Evolutionary conservation across 2,797 vertebrate genomes (phyloP), one percentile per base, ranked within the genome.

Genomic region (Protosalanx chinensis): DNA sequence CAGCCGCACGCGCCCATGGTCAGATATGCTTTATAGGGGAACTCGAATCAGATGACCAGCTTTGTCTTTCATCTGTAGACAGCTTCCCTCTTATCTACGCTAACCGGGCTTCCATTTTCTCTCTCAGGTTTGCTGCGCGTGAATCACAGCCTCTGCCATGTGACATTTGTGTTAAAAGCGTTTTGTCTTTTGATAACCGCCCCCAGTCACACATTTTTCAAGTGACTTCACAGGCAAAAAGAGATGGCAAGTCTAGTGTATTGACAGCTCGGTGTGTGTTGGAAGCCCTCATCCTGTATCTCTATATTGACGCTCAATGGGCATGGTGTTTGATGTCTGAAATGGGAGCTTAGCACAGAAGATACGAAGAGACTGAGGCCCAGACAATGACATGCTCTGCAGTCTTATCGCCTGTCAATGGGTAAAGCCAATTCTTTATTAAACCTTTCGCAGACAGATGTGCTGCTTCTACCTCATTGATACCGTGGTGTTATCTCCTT

Each of bases 31-130:
- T 84, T 77, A 67, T 79, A 79, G 77, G 73, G 73, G 72, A 77
- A 85, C 84, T 87, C 83, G 75, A 77, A 88, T 88, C 84, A 85
- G 86, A 91, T 90, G 87, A 85, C 79, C 69, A 73, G 70, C 79
- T 67, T 72, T 77, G 76, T 80, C 78, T 75, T 83, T 80, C 72
- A 76, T 76, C 76, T 76, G 71, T 73, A 67, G 68, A 67, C 81
- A 81, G 83, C 83, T 87, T 84, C 78, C 81, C 77, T 76, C 75
- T 84, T 86, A 86, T 89, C 87, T 82, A 68, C 80, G 81, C 83
- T 78, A 88, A 86, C 83, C 79, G 72, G 35, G 62, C 77, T 85
- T 76, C 68, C 30, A 75, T 12, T 78, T 88, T 81, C 80, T 79
- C 81, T 84, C 81, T 84, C 72, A 77, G 74, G 76, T 86, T 78